These are phyloP conservation scores for Pantala flavescens DNA, from an alignment of 1,140 invertebrate species.

Conservation along the genomic window DNA sequence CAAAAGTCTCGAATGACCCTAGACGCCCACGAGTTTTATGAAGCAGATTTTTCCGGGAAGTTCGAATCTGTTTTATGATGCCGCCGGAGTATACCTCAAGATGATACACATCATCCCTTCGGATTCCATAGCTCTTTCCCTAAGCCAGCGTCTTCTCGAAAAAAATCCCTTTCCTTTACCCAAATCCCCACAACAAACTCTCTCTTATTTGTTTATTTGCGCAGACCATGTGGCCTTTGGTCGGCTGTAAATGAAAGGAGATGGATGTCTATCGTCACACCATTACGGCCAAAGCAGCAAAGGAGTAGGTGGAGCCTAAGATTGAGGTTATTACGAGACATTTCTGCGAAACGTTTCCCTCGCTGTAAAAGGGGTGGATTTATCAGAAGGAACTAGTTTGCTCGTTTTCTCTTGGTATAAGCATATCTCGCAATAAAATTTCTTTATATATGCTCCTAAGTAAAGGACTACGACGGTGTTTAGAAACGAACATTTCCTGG, in stretches of 20 bases:
- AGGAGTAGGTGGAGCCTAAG: no score
- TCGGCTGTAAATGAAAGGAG: background rate
- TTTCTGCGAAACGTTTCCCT: no score
- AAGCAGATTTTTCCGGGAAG: background rate
- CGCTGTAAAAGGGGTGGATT: no score
- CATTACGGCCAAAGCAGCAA: background rate
- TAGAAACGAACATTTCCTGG: no score
- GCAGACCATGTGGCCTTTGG: background rate
- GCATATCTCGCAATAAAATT: no score
- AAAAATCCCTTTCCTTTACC: background rate
- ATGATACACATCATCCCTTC: constrained; percentile 1
- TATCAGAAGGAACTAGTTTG: no score
- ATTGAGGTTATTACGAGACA: no score
- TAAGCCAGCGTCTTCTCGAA: background rate
- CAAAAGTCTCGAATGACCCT: background rate
- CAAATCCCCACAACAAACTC: background rate
- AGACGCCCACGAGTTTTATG: background rate
- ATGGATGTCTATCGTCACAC: background rate
- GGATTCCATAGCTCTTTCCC: background rate
- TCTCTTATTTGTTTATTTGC: background rate
- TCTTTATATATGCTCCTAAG: no score
- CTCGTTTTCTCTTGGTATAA: no score
- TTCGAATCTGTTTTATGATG: background rate
- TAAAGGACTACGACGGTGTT: no score
- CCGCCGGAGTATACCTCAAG: background rate